These are phyloP conservation scores for Noturus placidus DNA, from an alignment of 2,113 vertebrate genomes.

Conservation along the genomic window DNA sequence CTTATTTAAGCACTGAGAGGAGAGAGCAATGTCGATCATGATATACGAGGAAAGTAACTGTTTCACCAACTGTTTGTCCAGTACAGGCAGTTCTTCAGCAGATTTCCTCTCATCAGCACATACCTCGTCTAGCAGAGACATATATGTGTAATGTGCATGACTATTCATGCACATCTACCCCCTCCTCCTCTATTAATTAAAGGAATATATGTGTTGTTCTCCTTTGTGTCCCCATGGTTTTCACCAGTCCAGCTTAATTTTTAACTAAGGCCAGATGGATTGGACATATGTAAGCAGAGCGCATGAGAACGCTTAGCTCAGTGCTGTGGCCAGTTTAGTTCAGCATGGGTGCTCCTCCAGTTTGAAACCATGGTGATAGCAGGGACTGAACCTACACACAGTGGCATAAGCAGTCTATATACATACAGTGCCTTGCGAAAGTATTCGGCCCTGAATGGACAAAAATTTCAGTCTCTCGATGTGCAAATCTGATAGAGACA, in stretches of 20 bases:
- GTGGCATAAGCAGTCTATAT: background rate
- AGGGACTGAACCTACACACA: slow-evolving; percentile 20
- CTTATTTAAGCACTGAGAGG: background rate
- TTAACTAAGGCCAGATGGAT: slow-evolving; percentile 70
- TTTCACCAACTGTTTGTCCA: slow-evolving; percentile 14
- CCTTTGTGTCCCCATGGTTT: slow-evolving; percentile 20
- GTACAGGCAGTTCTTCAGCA: slow-evolving; percentile 9
- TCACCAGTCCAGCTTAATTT: slow-evolving; percentile 61
- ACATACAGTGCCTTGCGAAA: too few relatives aligned
- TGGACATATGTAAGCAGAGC: slow-evolving; percentile 38
- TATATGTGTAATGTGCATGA: slow-evolving; percentile 1
- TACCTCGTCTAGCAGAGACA: background rate
- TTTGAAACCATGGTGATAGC: slow-evolving; percentile 49
- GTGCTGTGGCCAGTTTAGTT: slow-evolving; percentile 61
- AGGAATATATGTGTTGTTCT: background rate
- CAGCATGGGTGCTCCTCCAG: slow-evolving; percentile 54
- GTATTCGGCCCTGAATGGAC: too few relatives aligned
- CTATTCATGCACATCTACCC: slow-evolving; percentile 21
- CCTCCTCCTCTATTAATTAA: background rate
- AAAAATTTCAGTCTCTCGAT: too few relatives aligned
- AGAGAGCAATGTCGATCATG: background rate
- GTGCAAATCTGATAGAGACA: too few relatives aligned
- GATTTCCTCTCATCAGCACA: slow-evolving; percentile 32
- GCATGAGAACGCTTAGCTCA: slow-evolving; percentile 41
- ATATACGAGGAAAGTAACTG: slow-evolving; percentile 14